A percentile compares a stretch with the other conserved stretches of the same genome.
Evolutionary conservation across 2,113 vertebrate genomes (phyloP).

Genomic region (Sisor rabdophorus): DNA sequence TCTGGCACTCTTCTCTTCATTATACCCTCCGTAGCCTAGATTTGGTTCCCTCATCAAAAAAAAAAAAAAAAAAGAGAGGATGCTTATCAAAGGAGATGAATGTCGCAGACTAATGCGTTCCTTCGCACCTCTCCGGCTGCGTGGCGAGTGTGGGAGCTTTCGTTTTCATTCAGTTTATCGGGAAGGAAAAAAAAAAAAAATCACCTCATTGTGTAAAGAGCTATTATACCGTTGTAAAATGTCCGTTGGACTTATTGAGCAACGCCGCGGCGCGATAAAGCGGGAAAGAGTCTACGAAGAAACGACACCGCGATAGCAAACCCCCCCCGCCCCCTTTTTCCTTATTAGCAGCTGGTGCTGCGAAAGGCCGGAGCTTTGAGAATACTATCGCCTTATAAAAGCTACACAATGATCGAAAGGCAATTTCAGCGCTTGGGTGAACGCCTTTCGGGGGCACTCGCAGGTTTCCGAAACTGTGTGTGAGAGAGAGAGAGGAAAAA

Average conservation of each 20-base stretch:
- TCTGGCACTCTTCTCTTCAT: slow-evolving; percentile 31
- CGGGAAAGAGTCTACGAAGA: slow-evolving; percentile 29
- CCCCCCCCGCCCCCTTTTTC: no score
- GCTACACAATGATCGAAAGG: slow-evolving; percentile 15
- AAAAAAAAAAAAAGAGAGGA: background rate
- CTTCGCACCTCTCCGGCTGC: slow-evolving; percentile 7
- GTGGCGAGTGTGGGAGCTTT: slow-evolving; percentile 14
- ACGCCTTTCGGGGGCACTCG: background rate
- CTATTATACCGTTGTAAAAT: slow-evolving; percentile 27
- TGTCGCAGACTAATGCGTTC: slow-evolving; percentile 1
- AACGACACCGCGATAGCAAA: slow-evolving; percentile 17
- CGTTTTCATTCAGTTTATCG: slow-evolving; percentile 7
- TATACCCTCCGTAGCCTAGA: slow-evolving; percentile 18
- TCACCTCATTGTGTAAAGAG: slow-evolving; percentile 12
- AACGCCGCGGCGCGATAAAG: slow-evolving; percentile 19
- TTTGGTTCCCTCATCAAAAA: slow-evolving; percentile 22
- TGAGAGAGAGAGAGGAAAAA: background rate
- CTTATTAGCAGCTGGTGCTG: slow-evolving; percentile 27
- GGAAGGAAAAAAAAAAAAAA: slow-evolving; percentile 17
- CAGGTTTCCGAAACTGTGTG: background rate
- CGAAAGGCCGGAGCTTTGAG: slow-evolving; percentile 41
- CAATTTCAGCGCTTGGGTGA: background rate
- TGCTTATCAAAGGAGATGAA: slow-evolving; percentile 30
- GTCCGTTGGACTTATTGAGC: slow-evolving; percentile 24
- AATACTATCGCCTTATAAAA: slow-evolving; percentile 16